Base-by-base conservation (phyloP, 2,797 vertebrate species). In the Ciconia nigra region DNA sequence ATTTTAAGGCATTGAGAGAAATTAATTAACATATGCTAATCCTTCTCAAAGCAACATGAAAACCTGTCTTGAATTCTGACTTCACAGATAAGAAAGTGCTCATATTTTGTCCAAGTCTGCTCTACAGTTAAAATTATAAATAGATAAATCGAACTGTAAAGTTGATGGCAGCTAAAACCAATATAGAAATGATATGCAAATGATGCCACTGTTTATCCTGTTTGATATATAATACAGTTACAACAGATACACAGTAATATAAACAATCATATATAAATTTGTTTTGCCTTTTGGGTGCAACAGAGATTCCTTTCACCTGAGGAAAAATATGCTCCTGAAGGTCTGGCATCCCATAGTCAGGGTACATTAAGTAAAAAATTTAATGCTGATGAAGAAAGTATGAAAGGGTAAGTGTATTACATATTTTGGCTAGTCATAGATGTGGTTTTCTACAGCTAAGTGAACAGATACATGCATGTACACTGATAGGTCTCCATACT, bases 321-420 rank as follows among this genome's bases (percentile, higher is more conserved):
- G 91, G 97, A 98, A 57, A 98, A 98, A 90, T 95, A 97, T 25
- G 93, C 98, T 33, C 92, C 96, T 80, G 97, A 97, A 90, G 97
- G 97, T 67, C 98, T 97, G 66, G 96, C 97, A 71, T 87, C 83
- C 82, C 97, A 96, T 54, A 97, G 92, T 42, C 97, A 89, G 3
- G 76, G 83, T 54, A 79, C 81, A 33, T 96, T 92, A 84, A 47
- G 35, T 28, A 24, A 39, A 54, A 95, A 78, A 85, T 46, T 7
- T 74, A 89, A 77, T 59, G 78, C 63, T 86, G 81, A 76, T 42
- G 74, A 69, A 88, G 37, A 12, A 66, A 79, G 62, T 35, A 79
- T 39, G 41, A 89, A 94, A 58, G 63, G 95, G 97, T 96, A 96
- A 96, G 92, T 58, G 11, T 22, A 37, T 62, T 58, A 33, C 3